Conservation (phyloP, 2,888 invertebrate species). For the Apamea anceps region DNA sequence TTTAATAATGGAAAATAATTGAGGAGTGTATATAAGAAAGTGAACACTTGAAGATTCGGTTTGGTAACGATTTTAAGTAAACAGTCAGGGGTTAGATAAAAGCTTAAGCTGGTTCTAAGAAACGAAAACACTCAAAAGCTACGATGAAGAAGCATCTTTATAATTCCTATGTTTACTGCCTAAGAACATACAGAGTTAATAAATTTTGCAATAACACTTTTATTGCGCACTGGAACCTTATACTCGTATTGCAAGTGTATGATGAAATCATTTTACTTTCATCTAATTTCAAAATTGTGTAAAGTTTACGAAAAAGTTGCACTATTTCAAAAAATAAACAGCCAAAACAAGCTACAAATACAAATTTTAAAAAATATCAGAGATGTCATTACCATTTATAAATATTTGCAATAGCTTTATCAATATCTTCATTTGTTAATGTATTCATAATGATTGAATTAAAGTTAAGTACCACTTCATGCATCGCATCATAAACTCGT, state of each 20-base stretch:
- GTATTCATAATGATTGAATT: slow-evolving; percentile 1
- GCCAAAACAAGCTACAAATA: no score
- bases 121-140: slow-evolving; percentile 12
- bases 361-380: not conserved
- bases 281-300: slow-evolving; percentile 14
- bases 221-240: not conserved
- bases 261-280: not conserved
- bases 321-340: no score
- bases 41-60: slow-evolving; percentile 37
- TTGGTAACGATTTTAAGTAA: slow-evolving; percentile 38
- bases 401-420: not conserved
- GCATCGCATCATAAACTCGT: slow-evolving; percentile 1
- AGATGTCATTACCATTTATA: not conserved
- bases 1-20: slow-evolving; percentile 57
- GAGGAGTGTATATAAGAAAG: slow-evolving; percentile 51
- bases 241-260: not conserved
- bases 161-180: not conserved
- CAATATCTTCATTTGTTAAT: not conserved
- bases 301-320: not conserved
- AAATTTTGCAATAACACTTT: not conserved
- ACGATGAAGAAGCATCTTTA: slow-evolving; percentile 6
- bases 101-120: slow-evolving; percentile 24
- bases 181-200: not conserved
- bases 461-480: slow-evolving; percentile 4
- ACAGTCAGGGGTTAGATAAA: slow-evolving; percentile 20